phyloP scores from a whole-genome alignment of 2,888 invertebrate genomes.

The Hypomecis atomaria region DNA sequence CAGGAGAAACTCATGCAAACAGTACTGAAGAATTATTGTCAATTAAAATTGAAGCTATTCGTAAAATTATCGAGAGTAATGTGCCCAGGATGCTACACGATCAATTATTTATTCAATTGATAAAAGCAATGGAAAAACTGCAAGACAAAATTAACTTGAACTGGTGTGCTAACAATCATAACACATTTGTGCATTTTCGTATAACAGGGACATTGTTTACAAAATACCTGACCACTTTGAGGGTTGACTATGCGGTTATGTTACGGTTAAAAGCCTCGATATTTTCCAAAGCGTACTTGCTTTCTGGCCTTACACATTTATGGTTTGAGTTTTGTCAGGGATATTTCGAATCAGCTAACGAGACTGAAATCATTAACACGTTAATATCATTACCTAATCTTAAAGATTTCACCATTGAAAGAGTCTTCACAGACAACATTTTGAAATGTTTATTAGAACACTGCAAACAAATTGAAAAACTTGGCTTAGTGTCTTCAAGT shows the following conservation, averaged over 20 bases:
- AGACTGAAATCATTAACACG: neutral
- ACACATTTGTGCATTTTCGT: neutral
- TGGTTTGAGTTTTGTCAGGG: neutral
- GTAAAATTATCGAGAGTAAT: no score
- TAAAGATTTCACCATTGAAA: neutral
- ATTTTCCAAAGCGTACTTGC: neutral
- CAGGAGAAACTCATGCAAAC: no score
- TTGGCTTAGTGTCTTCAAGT: no score
- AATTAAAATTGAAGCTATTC: no score
- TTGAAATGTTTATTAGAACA: neutral
- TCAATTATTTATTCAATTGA: no score
- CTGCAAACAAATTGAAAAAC: neutral
- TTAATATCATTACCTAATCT: neutral
- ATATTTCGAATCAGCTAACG: neutral
- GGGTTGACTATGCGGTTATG: neutral
- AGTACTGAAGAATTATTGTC: no score
- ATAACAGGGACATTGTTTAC: neutral
- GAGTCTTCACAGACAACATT: neutral
- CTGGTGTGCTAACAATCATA: no score
- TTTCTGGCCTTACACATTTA: neutral
- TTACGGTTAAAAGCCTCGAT: neutral
- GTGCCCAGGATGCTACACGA: no score
- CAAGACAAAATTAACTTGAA: no score
- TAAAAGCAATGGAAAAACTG: no score
- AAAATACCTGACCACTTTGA: neutral